A percentile compares a stretch with the other conserved stretches of the same genome.
Evolutionary conservation across 2,797 vertebrate genomes (phyloP).

Genomic region (Premnoplex brunnescens): DNA sequence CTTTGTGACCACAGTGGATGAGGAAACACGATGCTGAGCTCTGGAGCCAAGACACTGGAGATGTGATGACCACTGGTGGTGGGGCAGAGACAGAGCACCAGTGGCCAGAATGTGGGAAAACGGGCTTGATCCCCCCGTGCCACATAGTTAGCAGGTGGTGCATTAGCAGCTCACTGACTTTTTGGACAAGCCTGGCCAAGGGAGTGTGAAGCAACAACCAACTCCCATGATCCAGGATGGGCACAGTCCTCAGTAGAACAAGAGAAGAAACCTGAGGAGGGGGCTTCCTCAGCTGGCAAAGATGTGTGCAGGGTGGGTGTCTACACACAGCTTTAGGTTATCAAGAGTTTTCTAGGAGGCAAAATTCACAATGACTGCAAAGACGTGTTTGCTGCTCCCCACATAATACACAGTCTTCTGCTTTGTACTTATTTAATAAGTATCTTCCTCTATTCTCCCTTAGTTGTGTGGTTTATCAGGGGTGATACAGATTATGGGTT

Average conservation of each 20-base stretch:
- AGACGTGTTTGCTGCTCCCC: not conserved
- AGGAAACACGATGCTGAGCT: not conserved
- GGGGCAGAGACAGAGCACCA: not conserved
- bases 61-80: not conserved
- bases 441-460: not conserved
- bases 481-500: rapidly evolving
- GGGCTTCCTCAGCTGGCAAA: not conserved
- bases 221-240: not conserved
- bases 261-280: not conserved
- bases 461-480: not conserved
- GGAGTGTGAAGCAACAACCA: not conserved
- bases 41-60: not conserved
- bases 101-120: not conserved
- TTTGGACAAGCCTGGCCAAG: not conserved
- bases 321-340: not conserved
- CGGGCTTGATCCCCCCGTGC: not conserved
- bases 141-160: not conserved
- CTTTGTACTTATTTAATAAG: not conserved
- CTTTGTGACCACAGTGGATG: not conserved
- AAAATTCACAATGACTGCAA: not conserved
- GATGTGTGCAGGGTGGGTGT: rapidly evolving
- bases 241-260: not conserved
- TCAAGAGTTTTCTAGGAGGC: not conserved
- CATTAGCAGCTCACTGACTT: rapidly evolving
- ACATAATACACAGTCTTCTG: not conserved